Base-by-base conservation (phyloP, 2,888 invertebrate species). In the Odontocolon sp. region DNA sequence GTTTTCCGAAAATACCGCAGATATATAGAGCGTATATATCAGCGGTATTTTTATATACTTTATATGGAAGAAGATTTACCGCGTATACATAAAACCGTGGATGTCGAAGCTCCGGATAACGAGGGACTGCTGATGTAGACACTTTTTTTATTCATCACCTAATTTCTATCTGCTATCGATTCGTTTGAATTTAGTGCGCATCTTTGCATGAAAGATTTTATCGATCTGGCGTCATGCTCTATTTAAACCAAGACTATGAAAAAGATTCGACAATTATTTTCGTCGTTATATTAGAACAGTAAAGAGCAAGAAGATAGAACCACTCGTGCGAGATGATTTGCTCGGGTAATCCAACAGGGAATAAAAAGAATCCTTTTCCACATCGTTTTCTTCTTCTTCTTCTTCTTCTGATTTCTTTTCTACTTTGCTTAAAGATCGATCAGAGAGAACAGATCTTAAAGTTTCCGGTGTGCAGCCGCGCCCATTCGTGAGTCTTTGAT, bases 311-410 rank as follows among this genome's bases (percentile, higher is more conserved):
- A 45, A 11, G 45, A n/a, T n/a, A n/a, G n/a, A n/a, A n/a, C n/a
- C 63, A 56, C 47, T 63, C 40, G 63, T 56, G 31, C 54, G 45
- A 47, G 56, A 74, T 68, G 26, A 68, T 63, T 61, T 61, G 45
- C 42, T 61, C 45, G 45, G 36, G 9, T 21, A 42, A 66, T 47
- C 33, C 21, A 50, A 54, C 14, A 8, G 28, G 16, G 3, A 16
- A 36, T 26, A 3, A 36, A 50, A 33, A 11, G 28, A 14, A 47
- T 38, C n/a, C 14, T 33, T 38, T 28, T 42, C 26, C 33, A 23
- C 16, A 26, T 16, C 26, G 59, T 28, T 23, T 18, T 31, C 21
- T 42, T 40, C 9, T 1, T 26, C n/a, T 8, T 45, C 31, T 31
- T 6, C 8, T 2, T 3, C 9, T 36, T 42, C 21, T 4, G 3